Percentiles rank a stretch among this genome's conserved stretches.
Evolutionary conservation across 1,140 invertebrate species (phyloP).

Genomic region (Drosophila setifemur): DNA sequence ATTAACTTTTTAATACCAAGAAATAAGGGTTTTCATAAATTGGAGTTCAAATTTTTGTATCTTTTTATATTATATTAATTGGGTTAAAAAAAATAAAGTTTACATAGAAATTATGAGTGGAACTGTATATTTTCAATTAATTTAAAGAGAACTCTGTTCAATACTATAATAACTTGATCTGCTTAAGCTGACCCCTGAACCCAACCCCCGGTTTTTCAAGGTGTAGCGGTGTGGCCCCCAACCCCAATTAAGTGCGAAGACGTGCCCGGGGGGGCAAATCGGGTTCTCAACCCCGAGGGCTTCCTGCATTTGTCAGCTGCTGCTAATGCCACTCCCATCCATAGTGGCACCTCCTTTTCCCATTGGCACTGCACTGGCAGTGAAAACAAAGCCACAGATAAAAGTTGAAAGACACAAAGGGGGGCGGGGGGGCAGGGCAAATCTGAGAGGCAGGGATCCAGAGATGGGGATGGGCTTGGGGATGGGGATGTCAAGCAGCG

Average conservation of each 20-base stretch:
- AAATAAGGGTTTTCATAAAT: neutral
- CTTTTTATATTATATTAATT: no score
- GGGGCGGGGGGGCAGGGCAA: neutral
- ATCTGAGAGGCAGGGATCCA: neutral
- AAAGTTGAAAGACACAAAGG: conserved; percentile 13
- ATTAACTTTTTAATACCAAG: no score
- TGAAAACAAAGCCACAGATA: conserved; percentile 58
- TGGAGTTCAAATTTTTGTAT: neutral
- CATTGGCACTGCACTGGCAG: conserved; percentile 20
- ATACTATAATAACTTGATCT: no score
- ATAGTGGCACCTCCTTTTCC: no score
- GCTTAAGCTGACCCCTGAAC: no score
- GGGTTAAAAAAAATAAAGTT: no score
- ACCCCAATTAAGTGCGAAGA: conserved; percentile 41
- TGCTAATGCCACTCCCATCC: conserved; percentile 44
- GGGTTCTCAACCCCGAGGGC: conserved; percentile 16
- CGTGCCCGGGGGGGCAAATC: conserved; percentile 24
- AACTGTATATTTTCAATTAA: no score
- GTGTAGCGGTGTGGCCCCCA: conserved; percentile 20
- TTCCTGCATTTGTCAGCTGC: conserved; percentile 37
- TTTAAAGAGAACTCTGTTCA: no score
- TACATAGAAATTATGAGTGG: no score
- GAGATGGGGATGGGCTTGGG: no score
- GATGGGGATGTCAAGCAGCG: conserved; percentile 36
- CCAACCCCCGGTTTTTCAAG: no score